Conservation (phyloP, 2,888 invertebrate species). For the Lepidochrysops patricia region DNA sequence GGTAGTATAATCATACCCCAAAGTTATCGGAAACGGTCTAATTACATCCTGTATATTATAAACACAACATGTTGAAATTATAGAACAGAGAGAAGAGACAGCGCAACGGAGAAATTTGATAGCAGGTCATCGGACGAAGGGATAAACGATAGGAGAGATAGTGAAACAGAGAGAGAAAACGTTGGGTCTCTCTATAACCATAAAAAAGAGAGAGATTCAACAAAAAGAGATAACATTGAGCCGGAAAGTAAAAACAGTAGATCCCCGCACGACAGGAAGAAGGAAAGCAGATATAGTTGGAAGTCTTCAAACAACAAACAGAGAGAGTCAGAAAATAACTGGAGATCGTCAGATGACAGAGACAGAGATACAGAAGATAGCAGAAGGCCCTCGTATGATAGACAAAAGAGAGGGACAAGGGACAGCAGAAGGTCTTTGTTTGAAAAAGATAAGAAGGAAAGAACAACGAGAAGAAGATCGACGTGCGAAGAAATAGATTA, state of each 20-base stretch:
- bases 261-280: neutral
- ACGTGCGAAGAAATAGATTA: neutral
- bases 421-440: neutral
- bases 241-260: no score
- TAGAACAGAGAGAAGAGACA: neutral
- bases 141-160: neutral
- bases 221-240: neutral
- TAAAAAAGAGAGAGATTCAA: neutral
- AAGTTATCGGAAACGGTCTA: no score
- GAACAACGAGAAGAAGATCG: neutral
- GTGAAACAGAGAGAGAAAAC: neutral
- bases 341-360: neutral
- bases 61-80: no score
- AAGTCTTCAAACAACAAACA: neutral
- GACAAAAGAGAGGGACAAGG: neutral
- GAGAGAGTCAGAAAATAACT: neutral
- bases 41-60: no score
- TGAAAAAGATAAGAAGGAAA: neutral
- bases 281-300: neutral
- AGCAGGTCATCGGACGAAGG: neutral
- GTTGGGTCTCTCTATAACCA: neutral
- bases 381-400: neutral
- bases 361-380: neutral
- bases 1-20: no score
- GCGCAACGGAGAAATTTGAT: neutral